Base-by-base conservation (phyloP, 2,113 vertebrate species). In the Dipodomys ordii region DNA sequence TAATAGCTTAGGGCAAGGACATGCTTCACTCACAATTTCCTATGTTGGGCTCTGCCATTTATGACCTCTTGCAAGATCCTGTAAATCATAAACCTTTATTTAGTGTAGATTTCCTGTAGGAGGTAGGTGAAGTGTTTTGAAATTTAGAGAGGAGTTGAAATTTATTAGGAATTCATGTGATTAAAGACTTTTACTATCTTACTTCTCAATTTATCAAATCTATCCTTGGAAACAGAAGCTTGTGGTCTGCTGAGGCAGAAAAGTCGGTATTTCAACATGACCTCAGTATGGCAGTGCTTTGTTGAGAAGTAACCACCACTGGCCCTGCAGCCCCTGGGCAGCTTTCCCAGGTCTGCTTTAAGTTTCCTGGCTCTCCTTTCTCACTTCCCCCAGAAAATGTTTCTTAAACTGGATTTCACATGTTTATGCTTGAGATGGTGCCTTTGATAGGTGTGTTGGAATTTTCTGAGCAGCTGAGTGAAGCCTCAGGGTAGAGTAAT, bases 1-100 rank as follows among this genome's bases (percentile, higher is more conserved):
- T 83, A 65, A 44, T 83, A 86, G 87, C 92, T 90, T 44, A 60
- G 60, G 72, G 15, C 49, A n/a, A 88, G 60, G 78, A 57, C 60
- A 32, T 80, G 64, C 90, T 88, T 88, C 53, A 18, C 94, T 95
- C 90, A 30, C 69, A 90, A 83, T 80, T 95, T 67, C 92, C 89
- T 49, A 95, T 88, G 83, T 96, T 96, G 92, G 94, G 62, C 83
- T 96, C 96, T 96, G n/a, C 73, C 96, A 96, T 93, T 94, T 97
- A 87, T 74, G 83, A 67, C 32, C 10, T 73, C 22, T 89, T 96
- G 92, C 72, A 96, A 83, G 80, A 90, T 72, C 96, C 84, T 96
- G n/a, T 1, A 3, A 91, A 64, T 87, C 79, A 53, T 83, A 91
- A 97, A 90, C 11, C 7, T 68, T 77, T 93, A 69, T 95, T 0